Evolutionary conservation across 2,888 invertebrate genomes (phyloP).

Genomic region (Branchellion lobata): DNA sequence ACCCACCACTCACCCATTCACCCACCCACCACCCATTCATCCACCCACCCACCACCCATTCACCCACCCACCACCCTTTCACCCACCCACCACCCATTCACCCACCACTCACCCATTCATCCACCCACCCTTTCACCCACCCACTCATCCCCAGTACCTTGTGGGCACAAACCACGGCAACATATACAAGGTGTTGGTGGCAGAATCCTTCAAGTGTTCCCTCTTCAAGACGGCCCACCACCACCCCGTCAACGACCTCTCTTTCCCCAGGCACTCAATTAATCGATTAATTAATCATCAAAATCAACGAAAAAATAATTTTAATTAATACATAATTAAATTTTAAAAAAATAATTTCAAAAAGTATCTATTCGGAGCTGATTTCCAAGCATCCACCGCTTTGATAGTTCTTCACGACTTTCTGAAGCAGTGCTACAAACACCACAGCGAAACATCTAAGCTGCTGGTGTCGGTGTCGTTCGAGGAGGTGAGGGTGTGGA

Average conservation of each 20-base stretch:
- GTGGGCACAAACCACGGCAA: constrained; percentile 78
- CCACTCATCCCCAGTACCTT: constrained; percentile 65
- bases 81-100: no score
- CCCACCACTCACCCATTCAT: background rate
- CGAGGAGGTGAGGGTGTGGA: constrained; percentile 85
- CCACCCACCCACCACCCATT: no score
- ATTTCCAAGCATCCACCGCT: background rate
- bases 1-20: no score
- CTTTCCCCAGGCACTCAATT: constrained; percentile 77
- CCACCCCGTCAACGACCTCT: constrained; percentile 75
- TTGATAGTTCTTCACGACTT: background rate
- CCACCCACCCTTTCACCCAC: background rate
- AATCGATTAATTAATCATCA: background rate
- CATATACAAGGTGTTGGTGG: constrained; percentile 74
- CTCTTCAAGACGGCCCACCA: constrained; percentile 81
- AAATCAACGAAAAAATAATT: constrained; percentile 6
- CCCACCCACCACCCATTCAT: no score
- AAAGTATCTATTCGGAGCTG: no score
- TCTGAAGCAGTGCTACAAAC: background rate
- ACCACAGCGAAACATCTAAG: constrained; percentile 66
- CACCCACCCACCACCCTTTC: no score
- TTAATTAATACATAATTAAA: background rate
- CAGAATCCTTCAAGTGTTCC: constrained; percentile 70
- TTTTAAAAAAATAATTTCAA: background rate
- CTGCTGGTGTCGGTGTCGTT: constrained; percentile 84